Percentiles rank a stretch among this genome's conserved stretches.
phyloP scores from a whole-genome alignment of 1,140 invertebrate species.

The Elysia chlorotica region DNA sequence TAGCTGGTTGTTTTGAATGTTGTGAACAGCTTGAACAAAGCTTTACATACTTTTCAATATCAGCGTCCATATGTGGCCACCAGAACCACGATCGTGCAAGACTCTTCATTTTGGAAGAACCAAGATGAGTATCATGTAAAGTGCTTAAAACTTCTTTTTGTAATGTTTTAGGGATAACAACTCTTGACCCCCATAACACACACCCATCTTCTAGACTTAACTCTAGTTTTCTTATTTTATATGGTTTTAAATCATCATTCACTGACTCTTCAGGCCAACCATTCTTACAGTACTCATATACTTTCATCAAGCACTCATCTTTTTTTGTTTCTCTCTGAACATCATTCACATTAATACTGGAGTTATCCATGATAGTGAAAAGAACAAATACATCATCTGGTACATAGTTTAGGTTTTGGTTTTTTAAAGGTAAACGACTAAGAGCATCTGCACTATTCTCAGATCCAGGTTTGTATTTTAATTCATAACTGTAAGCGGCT shows the following conservation, averaged over 20 bases:
- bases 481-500: slow-evolving; percentile 42
- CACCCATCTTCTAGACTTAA: slow-evolving; percentile 6
- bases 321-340: background rate
- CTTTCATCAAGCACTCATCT: background rate
- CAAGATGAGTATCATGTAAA: slow-evolving; percentile 63
- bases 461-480: slow-evolving; percentile 53
- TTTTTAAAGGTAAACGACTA: background rate
- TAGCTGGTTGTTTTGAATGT: slow-evolving; percentile 27
- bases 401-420: background rate
- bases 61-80: slow-evolving; percentile 63
- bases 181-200: slow-evolving; percentile 10
- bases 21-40: slow-evolving; percentile 59
- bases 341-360: background rate
- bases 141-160: slow-evolving; percentile 52
- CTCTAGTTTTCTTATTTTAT: slow-evolving; percentile 1
- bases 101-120: slow-evolving; percentile 47
- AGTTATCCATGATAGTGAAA: background rate
- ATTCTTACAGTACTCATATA: background rate
- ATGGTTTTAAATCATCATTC: slow-evolving; percentile 41
- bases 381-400: background rate
- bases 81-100: slow-evolving; percentile 65
- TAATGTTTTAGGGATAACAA: slow-evolving; percentile 58
- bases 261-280: background rate
- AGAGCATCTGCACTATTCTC: slow-evolving; percentile 41
- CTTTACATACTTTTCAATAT: slow-evolving; percentile 58